Evolutionary conservation across 2,888 invertebrate species (phyloP), one percentile per base, ranked within the genome.

Genomic region (Campoletis raptor): DNA sequence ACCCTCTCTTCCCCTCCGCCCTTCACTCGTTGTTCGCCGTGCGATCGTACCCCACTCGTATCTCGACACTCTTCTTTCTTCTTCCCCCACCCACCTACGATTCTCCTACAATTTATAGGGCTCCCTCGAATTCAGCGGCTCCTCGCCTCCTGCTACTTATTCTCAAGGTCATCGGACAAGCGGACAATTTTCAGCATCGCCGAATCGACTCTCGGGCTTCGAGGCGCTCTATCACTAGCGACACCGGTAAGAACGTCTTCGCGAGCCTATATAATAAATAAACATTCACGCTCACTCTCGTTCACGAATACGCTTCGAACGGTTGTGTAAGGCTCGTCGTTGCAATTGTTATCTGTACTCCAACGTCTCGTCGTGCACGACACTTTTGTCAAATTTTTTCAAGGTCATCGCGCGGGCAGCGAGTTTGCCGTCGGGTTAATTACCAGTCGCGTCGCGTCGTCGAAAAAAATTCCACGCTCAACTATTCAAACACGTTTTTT

Each of bases 151-250:
- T n/a, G n/a, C n/a, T n/a, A n/a, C n/a, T 61, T 61, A 52, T 84
- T 86, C 83, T 81, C 87, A 89, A 89, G 89, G 89, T 89, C 89
- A 87, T 86, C n/a, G n/a, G n/a, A n/a, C n/a, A n/a, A n/a, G 42
- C 74, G 12, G 30, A 15, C 0, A 10, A 21, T 61, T 45, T 72
- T 72, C n/a, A 30, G 9, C 30, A 12, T 79, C 36, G 1, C 42
- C 54, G 30, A 21, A 73, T 4, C 45, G 48, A 18, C n/a, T n/a
- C n/a, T n/a, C n/a, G n/a, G n/a, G n/a, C n/a, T n/a, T n/a, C n/a
- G n/a, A n/a, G n/a, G n/a, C n/a, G n/a, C n/a, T n/a, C n/a, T n/a
- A n/a, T n/a, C n/a, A n/a, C n/a, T n/a, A n/a, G n/a, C n/a, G n/a
- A n/a, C n/a, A 45, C 45, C 45, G 45, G 10, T 15, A 45, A 45